Percentiles rank a stretch among this genome's conserved stretches.
Evolutionary conservation across 2,797 vertebrate species (phyloP).

Genomic region (Cirrhinus molitorella): DNA sequence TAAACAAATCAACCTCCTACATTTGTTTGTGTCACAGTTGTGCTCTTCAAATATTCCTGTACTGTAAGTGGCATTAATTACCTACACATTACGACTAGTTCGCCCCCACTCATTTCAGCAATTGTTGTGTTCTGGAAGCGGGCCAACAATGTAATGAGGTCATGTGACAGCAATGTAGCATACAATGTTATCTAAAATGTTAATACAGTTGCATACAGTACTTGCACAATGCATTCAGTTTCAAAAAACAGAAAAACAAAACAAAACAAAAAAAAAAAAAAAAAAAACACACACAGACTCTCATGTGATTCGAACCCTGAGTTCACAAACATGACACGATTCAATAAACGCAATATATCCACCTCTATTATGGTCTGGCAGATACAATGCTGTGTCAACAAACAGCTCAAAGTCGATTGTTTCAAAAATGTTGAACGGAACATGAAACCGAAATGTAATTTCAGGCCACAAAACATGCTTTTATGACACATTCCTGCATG

Average conservation of each 20-base stretch:
- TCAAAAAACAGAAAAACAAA: background rate
- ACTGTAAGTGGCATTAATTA: background rate
- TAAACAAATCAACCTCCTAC: background rate
- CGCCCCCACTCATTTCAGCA: background rate
- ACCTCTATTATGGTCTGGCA: background rate
- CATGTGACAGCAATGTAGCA: background rate
- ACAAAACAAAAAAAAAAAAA: background rate
- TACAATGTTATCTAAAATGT: background rate
- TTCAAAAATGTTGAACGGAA: background rate
- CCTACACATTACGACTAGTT: background rate
- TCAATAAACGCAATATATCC: background rate
- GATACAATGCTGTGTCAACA: background rate
- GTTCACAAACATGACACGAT: background rate
- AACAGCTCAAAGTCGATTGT: background rate
- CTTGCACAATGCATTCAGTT: background rate
- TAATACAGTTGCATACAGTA: background rate
- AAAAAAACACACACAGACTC: background rate
- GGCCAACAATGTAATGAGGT: background rate
- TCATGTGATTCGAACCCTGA: background rate
- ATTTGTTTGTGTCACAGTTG: background rate
- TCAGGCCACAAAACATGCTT: background rate
- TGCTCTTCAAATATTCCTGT: background rate
- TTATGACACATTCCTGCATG: slow-evolving; percentile 3
- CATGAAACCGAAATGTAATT: background rate
- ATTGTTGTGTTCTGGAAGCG: background rate